These are phyloP conservation scores for Mus pahari DNA, from an alignment of 2,113 vertebrate genomes.

Conservation along the genomic window DNA sequence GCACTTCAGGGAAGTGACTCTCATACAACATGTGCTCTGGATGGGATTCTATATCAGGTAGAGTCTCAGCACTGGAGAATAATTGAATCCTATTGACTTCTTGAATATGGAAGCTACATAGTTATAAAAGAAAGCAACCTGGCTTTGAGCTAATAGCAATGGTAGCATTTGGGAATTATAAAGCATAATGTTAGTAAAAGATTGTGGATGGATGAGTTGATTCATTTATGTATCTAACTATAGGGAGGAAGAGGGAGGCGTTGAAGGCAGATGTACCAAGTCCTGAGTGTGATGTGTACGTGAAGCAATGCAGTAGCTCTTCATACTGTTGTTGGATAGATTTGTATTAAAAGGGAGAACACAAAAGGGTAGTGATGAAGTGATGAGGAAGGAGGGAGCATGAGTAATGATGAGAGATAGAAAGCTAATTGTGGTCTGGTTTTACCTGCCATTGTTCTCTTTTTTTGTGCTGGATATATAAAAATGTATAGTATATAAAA, in stretches of 20 bases:
- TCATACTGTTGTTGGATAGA: not conserved
- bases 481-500: too few relatives aligned
- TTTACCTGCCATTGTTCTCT: not conserved
- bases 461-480: not conserved
- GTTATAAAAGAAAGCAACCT: not conserved
- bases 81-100: not conserved
- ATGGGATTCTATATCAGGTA: not conserved
- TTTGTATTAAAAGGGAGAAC: not conserved
- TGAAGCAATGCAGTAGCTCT: not conserved
- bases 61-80: not conserved
- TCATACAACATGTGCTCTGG: not conserved
- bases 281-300: not conserved
- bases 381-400: not conserved
- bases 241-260: not conserved
- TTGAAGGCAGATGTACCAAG: not conserved
- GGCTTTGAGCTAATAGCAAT: not conserved
- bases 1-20: not conserved
- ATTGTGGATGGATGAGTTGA: not conserved
- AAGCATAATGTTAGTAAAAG: not conserved
- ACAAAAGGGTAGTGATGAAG: not conserved
- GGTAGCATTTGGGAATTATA: not conserved
- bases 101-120: not conserved
- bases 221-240: not conserved
- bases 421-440: not conserved
- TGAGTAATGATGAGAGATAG: not conserved